Base-by-base conservation (phyloP, 2,888 invertebrate genomes). In the Stegana nigrithorax region DNA sequence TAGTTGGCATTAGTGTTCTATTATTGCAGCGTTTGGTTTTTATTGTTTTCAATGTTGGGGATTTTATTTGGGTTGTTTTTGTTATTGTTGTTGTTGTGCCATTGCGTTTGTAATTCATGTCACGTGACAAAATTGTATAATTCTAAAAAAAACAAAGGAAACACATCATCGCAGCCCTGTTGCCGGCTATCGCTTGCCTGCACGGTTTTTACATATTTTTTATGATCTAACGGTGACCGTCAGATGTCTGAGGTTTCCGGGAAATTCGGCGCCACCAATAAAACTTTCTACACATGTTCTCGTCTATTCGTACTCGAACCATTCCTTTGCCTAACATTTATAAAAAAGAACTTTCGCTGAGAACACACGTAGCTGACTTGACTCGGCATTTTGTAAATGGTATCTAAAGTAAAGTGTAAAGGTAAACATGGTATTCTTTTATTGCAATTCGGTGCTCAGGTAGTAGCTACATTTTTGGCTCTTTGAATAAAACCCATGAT, bases 71-170 rank as follows among this genome's bases (percentile, higher is more conserved):
- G 10, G 32, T 51, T 55, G 36, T 56, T 59, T 50, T 47, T 65
- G 58, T 39, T 8, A 10, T 67, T 62, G 58, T 12, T 19, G 26
- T 67, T 73, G 70, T 67, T 59, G 50, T 50, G n/a, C n/a, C n/a
- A 29, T 66, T 59, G 44, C 63, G 57, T 60, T 78, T 76, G 73
- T 75, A 72, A 77, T 72, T 72, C 73, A 70, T 73, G 77, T 81
- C 80, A 82, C 81, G 81, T 81, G 81, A 81, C 81, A 81, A 80
- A 78, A 79, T 82, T 79, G 73, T 79, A 80, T 81, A 77, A 73
- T 77, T 82, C 72, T 64, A 27, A 19, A 36, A n/a, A 32, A 27
- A 55, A 55, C 53, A 55, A 55, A 23, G 53, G 6, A 55, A 55
- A 55, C 32, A 6, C 21, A 55, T 5, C 36, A 55, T 36, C 36